These are phyloP conservation scores for Podocnemis expansa DNA, from an alignment of 2,113 vertebrate genomes.

Conservation along the genomic window DNA sequence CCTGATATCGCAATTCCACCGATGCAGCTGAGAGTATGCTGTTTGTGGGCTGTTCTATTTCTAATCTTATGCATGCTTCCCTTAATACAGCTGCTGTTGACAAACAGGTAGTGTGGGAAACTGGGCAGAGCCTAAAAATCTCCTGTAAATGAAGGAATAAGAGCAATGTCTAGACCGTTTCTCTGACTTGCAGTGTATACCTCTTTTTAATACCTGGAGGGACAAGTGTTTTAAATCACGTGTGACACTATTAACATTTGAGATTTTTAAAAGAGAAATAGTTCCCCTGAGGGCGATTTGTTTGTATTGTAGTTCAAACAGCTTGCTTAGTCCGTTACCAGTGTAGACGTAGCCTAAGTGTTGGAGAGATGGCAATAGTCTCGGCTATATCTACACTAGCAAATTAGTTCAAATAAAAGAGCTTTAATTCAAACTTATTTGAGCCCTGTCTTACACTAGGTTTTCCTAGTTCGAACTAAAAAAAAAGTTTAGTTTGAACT, in stretches of 20 bases:
- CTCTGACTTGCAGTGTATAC: not conserved
- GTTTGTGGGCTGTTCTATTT: not conserved
- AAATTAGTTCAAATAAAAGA: too few species aligned
- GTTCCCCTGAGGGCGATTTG: not conserved
- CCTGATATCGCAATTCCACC: not conserved
- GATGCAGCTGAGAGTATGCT: not conserved
- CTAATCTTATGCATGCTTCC: not conserved
- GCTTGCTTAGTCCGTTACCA: too few species aligned
- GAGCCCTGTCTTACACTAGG: too few species aligned
- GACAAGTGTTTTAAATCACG: not conserved
- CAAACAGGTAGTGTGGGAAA: not conserved
- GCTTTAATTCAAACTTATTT: too few species aligned
- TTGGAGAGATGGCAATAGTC: too few species aligned
- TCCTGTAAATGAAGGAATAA: not conserved
- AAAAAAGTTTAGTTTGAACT: too few species aligned
- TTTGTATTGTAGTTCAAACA: not conserved
- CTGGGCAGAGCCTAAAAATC: conserved; percentile 3
- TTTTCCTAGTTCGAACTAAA: too few species aligned
- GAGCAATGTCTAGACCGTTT: not conserved
- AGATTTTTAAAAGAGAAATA: not conserved
- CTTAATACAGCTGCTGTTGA: conserved; percentile 1
- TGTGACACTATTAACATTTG: not conserved
- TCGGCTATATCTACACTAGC: too few species aligned
- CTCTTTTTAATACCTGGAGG: not conserved
- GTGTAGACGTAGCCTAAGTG: too few species aligned